Percentiles rank a stretch among this genome's conserved stretches.
Conservation (phyloP, 1,140 invertebrate species). For the Armadillidium nasatum region DNA sequence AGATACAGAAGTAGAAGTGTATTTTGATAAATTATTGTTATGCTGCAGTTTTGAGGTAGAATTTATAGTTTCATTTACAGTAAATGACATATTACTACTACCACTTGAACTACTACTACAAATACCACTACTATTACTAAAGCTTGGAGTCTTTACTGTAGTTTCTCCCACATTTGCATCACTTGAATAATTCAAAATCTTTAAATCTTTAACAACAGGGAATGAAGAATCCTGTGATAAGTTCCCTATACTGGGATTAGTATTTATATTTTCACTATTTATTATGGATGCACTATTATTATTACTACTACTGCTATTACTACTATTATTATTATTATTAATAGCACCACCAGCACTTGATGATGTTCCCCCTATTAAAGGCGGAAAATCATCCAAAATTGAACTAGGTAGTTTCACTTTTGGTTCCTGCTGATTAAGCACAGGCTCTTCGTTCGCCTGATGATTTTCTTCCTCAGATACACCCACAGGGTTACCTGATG, state of each 20-base stretch:
- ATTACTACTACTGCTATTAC: not conserved
- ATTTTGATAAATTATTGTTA: too few relatives aligned
- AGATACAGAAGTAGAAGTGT: too few relatives aligned
- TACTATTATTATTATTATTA: conserved; percentile 8
- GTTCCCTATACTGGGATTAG: too few relatives aligned
- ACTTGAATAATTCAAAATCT: too few relatives aligned
- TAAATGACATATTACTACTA: too few relatives aligned
- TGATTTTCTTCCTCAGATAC: not conserved
- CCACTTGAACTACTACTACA: too few relatives aligned
- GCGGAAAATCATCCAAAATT: not conserved
- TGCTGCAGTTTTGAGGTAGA: not conserved
- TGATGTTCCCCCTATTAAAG: not conserved
- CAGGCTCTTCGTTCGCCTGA: too few relatives aligned
- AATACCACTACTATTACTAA: too few relatives aligned
- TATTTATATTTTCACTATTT: not conserved
- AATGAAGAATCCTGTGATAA: too few relatives aligned
- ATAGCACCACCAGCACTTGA: not conserved
- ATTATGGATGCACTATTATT: not conserved
- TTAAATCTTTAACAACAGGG: too few relatives aligned
- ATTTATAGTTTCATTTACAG: not conserved
- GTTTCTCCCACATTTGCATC: too few relatives aligned
- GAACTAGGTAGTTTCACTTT: conserved; percentile 3
- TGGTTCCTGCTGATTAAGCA: not conserved
- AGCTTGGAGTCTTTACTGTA: too few relatives aligned
- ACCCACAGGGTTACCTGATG: not conserved